Percentiles rank a stretch among this genome's conserved stretches.
Evolutionary conservation across 2,888 invertebrate species (phyloP).

Genomic region (Philereme transversata): DNA sequence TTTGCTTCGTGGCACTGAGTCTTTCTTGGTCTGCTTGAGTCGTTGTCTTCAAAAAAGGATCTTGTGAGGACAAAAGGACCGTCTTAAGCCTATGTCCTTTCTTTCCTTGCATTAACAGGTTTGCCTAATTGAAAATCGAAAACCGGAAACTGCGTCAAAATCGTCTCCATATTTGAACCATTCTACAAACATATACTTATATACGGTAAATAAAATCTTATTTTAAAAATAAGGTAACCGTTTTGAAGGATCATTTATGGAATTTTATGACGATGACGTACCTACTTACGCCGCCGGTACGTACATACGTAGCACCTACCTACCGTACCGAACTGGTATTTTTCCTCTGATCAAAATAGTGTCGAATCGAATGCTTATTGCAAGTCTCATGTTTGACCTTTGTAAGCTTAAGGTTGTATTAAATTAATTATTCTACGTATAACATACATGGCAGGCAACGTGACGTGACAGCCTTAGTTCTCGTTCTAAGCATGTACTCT

Average conservation of each 20-base stretch:
- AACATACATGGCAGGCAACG: slow-evolving; percentile 14
- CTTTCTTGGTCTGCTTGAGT: background rate
- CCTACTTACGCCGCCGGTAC: too few species aligned
- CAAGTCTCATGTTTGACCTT: slow-evolving; percentile 25
- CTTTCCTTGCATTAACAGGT: too few species aligned
- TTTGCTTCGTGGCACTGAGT: background rate
- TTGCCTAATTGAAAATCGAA: too few species aligned
- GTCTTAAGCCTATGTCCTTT: too few species aligned
- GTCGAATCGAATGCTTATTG: slow-evolving; percentile 23
- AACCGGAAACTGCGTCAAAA: too few species aligned
- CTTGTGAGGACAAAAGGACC: too few species aligned
- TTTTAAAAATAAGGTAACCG: slow-evolving; percentile 1
- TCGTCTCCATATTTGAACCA: too few species aligned
- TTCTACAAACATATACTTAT: too few species aligned
- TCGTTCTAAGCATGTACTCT: slow-evolving; percentile 3
- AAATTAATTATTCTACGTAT: slow-evolving; percentile 13
- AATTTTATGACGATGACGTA: slow-evolving; percentile 34
- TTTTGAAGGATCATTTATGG: slow-evolving; percentile 33
- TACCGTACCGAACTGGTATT: slow-evolving; percentile 30
- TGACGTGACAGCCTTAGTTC: slow-evolving; percentile 16
- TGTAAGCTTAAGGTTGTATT: slow-evolving; percentile 8
- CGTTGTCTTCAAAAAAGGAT: too few species aligned
- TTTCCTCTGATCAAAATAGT: slow-evolving; percentile 28
- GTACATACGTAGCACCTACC: too few species aligned
- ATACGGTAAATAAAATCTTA: too few species aligned